Base-by-base conservation (phyloP, 2,888 invertebrate species). In the Myopa tessellatipennis region DNA sequence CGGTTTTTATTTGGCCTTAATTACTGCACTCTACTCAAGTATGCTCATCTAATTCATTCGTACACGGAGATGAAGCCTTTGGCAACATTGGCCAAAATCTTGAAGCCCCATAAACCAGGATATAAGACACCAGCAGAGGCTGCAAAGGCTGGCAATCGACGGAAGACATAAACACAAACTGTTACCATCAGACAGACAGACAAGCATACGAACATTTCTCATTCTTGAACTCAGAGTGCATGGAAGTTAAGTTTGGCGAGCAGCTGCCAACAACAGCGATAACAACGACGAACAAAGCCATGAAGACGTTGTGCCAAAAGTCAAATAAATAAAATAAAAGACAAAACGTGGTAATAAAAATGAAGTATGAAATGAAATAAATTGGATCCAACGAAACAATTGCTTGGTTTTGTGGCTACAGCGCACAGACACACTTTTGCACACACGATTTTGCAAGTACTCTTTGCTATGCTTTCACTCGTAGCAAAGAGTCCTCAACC, bases 201-300 rank as follows among this genome's bases (percentile, higher is more conserved):
- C 50, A 50, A 3, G 1, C 50, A 14, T 26, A 26, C 55, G 55
- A n/a, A n/a, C 55, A 12, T 16, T n/a, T 55, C 55, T 45, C 45
- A 8, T 10, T 45, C 7, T 45, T 45, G 45, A 45, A 45, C 26
- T 26, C 45, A 45, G 45, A 45, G 1, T 45, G 45, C 45, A 45
- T 45, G 0, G 45, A 6, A 45, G 45, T 45, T 45, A 16, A 55
- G 10, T 55, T n/a, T 55, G 10, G 63, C 26, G n/a, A 18, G 34
- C 61, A 61, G n/a, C 61, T n/a, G 26, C 14, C 26, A 61, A 61
- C 61, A 61, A 12, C 58, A 58, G n/a, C 58, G 16, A 58, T n/a
- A 58, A n/a, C 58, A 58, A 58, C 58, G 4, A 45, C 6, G 45
- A 45, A 61, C 26, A 61, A 3, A 18, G 10, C 6, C 10, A 34